These are phyloP conservation scores for Rafetus swinhoei DNA, from an alignment of 2,113 vertebrate species.

Conservation along the genomic window DNA sequence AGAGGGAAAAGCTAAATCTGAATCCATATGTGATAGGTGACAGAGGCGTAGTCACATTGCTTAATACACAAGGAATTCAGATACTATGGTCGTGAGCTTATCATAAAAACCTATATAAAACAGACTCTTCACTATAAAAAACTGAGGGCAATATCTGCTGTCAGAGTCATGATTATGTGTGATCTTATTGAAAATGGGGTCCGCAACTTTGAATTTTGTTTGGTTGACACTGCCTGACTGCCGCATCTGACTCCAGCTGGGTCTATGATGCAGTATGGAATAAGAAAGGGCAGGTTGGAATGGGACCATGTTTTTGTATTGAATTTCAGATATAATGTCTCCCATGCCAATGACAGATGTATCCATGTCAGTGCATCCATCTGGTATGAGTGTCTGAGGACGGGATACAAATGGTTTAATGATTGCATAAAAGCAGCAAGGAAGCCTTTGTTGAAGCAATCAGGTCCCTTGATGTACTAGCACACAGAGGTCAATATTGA, in stretches of 20 bases:
- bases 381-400: background rate
- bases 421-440: background rate
- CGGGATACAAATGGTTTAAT: background rate
- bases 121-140: background rate
- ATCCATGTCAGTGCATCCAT: background rate
- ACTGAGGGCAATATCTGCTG: background rate
- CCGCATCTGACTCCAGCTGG: background rate
- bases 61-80: background rate
- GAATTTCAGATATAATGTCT: background rate
- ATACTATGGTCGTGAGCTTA: background rate
- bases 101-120: background rate
- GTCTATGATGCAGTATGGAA: background rate
- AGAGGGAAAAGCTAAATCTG: background rate
- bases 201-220: background rate
- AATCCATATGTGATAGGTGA: background rate
- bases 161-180: background rate
- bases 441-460: background rate
- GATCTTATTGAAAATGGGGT: background rate
- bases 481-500: background rate
- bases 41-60: background rate
- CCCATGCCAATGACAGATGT: background rate
- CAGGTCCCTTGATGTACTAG: background rate
- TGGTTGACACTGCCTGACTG: background rate
- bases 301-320: background rate
- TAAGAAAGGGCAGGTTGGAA: background rate